Evolutionary conservation across 2,113 vertebrate genomes (phyloP).

Genomic region (Platichthys flesus): DNA sequence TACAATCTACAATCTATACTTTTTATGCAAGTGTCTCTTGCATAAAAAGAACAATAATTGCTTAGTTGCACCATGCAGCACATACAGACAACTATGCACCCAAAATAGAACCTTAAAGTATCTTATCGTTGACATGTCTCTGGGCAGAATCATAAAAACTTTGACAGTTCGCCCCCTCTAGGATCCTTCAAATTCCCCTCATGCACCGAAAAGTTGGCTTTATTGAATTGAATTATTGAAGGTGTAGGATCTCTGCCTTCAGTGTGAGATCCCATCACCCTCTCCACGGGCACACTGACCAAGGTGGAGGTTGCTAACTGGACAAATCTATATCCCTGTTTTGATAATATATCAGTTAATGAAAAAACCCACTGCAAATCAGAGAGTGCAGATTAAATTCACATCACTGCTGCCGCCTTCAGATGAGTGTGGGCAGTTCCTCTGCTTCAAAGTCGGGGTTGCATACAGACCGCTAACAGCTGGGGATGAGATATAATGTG

Average conservation of each 20-base stretch:
- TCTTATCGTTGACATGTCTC: background rate
- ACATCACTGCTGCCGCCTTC: too few relatives aligned
- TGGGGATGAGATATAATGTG: too few relatives aligned
- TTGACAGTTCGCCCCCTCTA: background rate
- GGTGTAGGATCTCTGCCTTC: background rate
- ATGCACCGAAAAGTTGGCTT: background rate
- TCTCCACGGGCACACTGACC: background rate
- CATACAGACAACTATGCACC: background rate
- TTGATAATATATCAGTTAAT: too few relatives aligned
- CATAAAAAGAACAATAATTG: background rate
- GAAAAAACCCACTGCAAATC: too few relatives aligned
- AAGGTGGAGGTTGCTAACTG: too few relatives aligned
- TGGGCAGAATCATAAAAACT: background rate
- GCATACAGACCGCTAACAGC: too few relatives aligned
- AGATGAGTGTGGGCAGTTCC: too few relatives aligned
- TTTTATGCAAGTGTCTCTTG: background rate
- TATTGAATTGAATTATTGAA: constrained; percentile 1
- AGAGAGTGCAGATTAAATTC: too few relatives aligned
- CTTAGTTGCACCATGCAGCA: background rate
- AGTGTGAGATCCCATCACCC: background rate
- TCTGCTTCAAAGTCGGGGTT: too few relatives aligned
- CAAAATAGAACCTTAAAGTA: background rate
- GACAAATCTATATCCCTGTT: too few relatives aligned
- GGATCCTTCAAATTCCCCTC: background rate
- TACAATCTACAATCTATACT: too few relatives aligned